Evolutionary conservation across 2,797 vertebrate genomes (phyloP), one percentile per base, ranked within the genome.

Genomic region (Spinus pinus): DNA sequence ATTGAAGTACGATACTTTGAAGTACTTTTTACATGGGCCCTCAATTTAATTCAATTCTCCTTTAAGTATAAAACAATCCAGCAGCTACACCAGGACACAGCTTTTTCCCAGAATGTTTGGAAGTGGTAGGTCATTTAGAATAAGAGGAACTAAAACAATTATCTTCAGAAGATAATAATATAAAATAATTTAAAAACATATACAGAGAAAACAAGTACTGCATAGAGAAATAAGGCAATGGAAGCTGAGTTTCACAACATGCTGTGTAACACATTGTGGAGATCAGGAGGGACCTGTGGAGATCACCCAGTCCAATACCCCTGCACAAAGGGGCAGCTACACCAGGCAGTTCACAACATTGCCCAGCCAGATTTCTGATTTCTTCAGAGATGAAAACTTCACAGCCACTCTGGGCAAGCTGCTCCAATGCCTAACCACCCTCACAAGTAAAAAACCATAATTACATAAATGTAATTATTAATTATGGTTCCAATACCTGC

Each of bases 401-500:
- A 17, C 31, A 81, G 39, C 6, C 33, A 39, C n/a, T 47, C 33
- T 47, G 17, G 16, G 27, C 14, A 84, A 78, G 14, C 12, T 46
- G 41, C 51, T 64, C 19, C 33, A 70, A 17, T 33, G 20, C 16
- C 27, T 86, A 39, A 81, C 11, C 9, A 33, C 6, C 7, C 14
- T 51, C 22, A 64, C 7, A 42, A 57, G 12, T 21, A 49, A 46
- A 46, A 46, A 14, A 25, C 0, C 7, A 51, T 30, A 39, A 24
- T 20, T 61, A 49, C 18, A 37, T 18, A 30, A 11, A 62, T 14
- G 18, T 19, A 39, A n/a, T 39, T 62, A 56, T 3, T 64, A 51
- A 58, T 39, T 49, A 37, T 14, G 35, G 24, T 72, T 54, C 60
- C 7, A 17, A 80, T 98, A 99, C 99, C 99, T 97, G 94, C 98